phyloP scores from a whole-genome alignment of 1,140 invertebrate species.

The Cotesia glomerata region DNA sequence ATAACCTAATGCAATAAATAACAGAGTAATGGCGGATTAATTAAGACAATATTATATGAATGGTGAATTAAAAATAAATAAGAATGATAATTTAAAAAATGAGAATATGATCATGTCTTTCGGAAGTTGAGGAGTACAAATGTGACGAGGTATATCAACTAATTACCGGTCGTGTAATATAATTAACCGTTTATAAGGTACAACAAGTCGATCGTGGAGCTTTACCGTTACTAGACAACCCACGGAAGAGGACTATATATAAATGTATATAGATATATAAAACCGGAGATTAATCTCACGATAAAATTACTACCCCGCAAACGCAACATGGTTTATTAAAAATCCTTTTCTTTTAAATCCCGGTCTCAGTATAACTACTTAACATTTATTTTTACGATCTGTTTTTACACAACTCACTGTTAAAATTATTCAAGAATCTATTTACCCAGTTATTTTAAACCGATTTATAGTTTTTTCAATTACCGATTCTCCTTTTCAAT shows the following conservation, averaged over 20 bases:
- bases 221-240: conserved; percentile 53
- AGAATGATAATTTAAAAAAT: too few species aligned
- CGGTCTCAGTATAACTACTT: background rate
- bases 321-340: background rate
- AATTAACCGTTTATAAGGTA: conserved; percentile 43
- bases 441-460: too few species aligned
- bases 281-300: conserved; percentile 56
- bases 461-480: too few species aligned
- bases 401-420: too few species aligned
- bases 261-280: too few species aligned
- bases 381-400: too few species aligned
- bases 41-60: too few species aligned
- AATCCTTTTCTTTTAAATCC: background rate
- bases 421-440: too few species aligned
- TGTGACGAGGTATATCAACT: conserved; percentile 30
- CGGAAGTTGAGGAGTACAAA: background rate
- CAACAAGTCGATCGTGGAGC: conserved; percentile 27
- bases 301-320: conserved; percentile 37
- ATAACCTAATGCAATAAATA: too few species aligned
- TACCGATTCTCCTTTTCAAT: too few species aligned
- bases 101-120: background rate
- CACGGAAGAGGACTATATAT: conserved; percentile 29
- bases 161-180: conserved; percentile 52
- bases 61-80: too few species aligned
- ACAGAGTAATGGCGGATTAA: too few species aligned